phyloP scores from a whole-genome alignment of 2,888 invertebrate species.

The Cynaeus angustus region DNA sequence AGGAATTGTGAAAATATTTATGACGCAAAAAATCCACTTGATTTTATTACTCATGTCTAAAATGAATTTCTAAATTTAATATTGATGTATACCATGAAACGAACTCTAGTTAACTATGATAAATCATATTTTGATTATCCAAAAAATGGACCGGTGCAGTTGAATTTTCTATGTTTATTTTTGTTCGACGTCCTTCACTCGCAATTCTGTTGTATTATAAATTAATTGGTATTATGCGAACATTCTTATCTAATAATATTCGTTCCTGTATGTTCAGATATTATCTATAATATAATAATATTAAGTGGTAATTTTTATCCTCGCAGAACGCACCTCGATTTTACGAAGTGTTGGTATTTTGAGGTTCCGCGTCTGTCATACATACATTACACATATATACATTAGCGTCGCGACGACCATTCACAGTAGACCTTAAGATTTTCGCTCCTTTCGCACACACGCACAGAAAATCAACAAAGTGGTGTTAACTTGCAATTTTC shows the following conservation, averaged over 20 bases:
- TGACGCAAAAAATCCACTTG: slow-evolving; percentile 38
- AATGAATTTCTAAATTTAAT: slow-evolving; percentile 43
- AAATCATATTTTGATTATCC: slow-evolving; percentile 5
- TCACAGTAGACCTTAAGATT: slow-evolving; percentile 60
- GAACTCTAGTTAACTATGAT: neutral
- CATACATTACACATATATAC: slow-evolving; percentile 52
- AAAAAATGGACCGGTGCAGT: neutral
- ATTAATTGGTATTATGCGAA: slow-evolving; percentile 27
- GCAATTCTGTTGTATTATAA: slow-evolving; percentile 18
- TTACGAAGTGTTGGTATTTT: slow-evolving; percentile 57
- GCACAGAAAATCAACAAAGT: slow-evolving; percentile 9
- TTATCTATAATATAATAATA: slow-evolving; percentile 53
- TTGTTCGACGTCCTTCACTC: slow-evolving; percentile 9
- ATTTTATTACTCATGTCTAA: slow-evolving; percentile 33
- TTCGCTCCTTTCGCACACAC: slow-evolving; percentile 38
- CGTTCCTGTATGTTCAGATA: slow-evolving; percentile 36
- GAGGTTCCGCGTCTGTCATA: slow-evolving; percentile 57
- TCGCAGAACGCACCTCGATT: slow-evolving; percentile 49
- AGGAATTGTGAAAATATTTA: slow-evolving; percentile 15
- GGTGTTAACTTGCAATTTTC: neutral
- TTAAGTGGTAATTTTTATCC: slow-evolving; percentile 35
- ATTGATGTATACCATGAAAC: slow-evolving; percentile 14
- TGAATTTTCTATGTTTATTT: slow-evolving; percentile 25
- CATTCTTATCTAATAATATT: slow-evolving; percentile 40
- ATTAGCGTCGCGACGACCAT: slow-evolving; percentile 63